Evolutionary conservation across 2,888 invertebrate species (phyloP), one percentile per base, ranked within the genome.

Genomic region (Eumerus sabulonum): DNA sequence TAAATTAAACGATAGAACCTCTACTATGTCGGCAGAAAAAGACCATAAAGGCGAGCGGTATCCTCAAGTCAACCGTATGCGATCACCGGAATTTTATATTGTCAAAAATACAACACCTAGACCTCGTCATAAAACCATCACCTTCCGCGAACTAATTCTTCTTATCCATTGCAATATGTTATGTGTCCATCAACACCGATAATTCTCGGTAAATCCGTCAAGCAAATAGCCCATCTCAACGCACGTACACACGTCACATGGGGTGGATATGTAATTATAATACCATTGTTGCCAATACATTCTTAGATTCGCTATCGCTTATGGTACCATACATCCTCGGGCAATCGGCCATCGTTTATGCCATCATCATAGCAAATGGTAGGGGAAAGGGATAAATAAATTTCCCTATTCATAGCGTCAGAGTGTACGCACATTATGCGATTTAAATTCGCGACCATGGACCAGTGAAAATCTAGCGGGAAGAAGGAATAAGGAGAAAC

Each of bases 351-450:
- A n/a, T n/a, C n/a, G n/a, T n/a, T n/a, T n/a, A n/a, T n/a, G n/a
- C n/a, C n/a, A n/a, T n/a, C n/a, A n/a, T n/a, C n/a, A 27, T 4
- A 27, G 27, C 27, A 27, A 27, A 27, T n/a, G n/a, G 27, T 4
- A 27, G 3, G 7, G 27, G 27, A 27, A 27, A 27, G 27, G 7
- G 47, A 53, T 47, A 47, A 53, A n/a, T n/a, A n/a, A 47, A 66
- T 63, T 63, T 68, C 62, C 56, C 57, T 63, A 68, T 74, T 57
- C 68, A 62, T 36, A 63, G 50, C 45, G 57, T 50, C 63, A 63
- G 36, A 14, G 19, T 40, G 19, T 14, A 45, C 12, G 40, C 12
- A 17, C 14, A 19, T n/a, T n/a, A n/a, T n/a, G n/a, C n/a, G n/a
- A 47, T 47, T 47, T 50, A 19, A 56, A 50, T 48, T 63, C 62